Percentiles rank a stretch among this genome's conserved stretches.
These are phyloP conservation scores for Cecidostiba fungosa DNA, from an alignment of 2,888 invertebrate genomes.

Conservation along the genomic window DNA sequence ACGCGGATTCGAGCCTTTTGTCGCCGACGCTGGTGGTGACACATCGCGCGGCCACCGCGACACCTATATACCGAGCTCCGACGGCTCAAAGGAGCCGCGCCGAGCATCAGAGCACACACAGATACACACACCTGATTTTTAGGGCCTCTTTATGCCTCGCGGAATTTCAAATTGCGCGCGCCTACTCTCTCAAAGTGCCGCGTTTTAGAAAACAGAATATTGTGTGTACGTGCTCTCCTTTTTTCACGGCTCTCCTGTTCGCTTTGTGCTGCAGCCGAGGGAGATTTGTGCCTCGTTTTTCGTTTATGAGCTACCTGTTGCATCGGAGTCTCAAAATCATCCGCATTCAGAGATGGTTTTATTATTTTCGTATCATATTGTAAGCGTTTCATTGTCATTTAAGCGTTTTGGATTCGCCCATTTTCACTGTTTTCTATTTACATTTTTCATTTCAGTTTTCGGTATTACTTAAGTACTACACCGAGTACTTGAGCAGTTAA, in stretches of 20 bases:
- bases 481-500: too few species aligned
- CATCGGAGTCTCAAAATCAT: not conserved
- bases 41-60: conserved; percentile 37
- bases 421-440: too few species aligned
- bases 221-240: conserved; percentile 6
- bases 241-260: conserved; percentile 16
- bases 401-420: too few species aligned
- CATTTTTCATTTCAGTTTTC: too few species aligned
- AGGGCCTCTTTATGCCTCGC: conserved; percentile 63
- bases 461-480: too few species aligned
- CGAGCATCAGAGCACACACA: not conserved
- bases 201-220: conserved; percentile 44
- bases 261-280: not conserved
- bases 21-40: conserved; percentile 65
- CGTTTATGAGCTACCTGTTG: conserved; percentile 6
- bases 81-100: conserved; percentile 69
- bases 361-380: not conserved
- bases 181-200: conserved; percentile 65
- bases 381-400: too few species aligned
- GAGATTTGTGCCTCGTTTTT: not conserved
- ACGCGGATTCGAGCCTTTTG: conserved; percentile 78
- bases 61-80: conserved; percentile 67
- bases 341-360: not conserved
- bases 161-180: conserved; percentile 66
- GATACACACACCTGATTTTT: conserved; percentile 71